These are phyloP conservation scores for Papilio polyxenes DNA, from an alignment of 1,140 invertebrate species.

Conservation along the genomic window DNA sequence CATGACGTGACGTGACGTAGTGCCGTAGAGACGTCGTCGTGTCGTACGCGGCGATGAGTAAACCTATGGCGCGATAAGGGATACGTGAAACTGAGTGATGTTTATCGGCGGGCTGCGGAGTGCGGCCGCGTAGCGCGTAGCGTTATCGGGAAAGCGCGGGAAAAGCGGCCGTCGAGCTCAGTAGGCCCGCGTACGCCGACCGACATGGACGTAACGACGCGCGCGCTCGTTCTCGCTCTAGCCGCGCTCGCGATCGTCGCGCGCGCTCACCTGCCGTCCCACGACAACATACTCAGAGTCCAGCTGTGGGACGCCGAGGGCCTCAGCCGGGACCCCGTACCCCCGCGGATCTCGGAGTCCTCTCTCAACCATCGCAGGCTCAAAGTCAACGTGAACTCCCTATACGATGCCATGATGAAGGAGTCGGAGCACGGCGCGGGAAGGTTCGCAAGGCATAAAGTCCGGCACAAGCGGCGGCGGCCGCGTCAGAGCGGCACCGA, in stretches of 20 bases:
- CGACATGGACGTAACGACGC: constrained; percentile 67
- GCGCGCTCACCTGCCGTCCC: constrained; percentile 69
- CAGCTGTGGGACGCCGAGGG: constrained; percentile 76
- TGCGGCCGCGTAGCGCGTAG: constrained; percentile 64
- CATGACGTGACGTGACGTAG: constrained; percentile 1
- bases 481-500: constrained; percentile 67
- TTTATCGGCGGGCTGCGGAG: constrained; percentile 50
- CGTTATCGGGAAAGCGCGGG: constrained; percentile 72
- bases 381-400: constrained; percentile 67
- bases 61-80: constrained; percentile 63
- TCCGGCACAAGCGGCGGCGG: constrained; percentile 71
- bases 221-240: constrained; percentile 60
- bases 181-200: constrained; percentile 70
- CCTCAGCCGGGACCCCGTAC: constrained; percentile 62
- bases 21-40: background rate
- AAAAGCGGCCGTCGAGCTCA: constrained; percentile 64
- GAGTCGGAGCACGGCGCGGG: constrained; percentile 65
- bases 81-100: constrained; percentile 49
- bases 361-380: constrained; percentile 55
- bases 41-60: constrained; percentile 46
- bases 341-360: constrained; percentile 46
- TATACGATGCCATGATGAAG: constrained; percentile 74
- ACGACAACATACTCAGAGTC: constrained; percentile 74
- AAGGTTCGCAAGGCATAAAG: constrained; percentile 70
- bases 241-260: constrained; percentile 65